phyloP scores from a whole-genome alignment of 1,140 invertebrate genomes.

The Gryon sp. region DNA sequence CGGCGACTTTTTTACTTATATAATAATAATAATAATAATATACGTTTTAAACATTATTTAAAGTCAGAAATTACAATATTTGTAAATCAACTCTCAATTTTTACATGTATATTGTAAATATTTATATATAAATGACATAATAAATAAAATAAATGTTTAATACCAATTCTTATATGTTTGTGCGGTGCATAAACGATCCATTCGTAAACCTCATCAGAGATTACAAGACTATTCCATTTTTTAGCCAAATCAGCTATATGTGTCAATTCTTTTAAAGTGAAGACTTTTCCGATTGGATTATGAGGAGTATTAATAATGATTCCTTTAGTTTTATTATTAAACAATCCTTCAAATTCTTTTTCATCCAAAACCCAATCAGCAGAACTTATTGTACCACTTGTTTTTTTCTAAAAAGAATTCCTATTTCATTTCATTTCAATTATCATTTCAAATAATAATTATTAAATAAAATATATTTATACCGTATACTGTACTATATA shows the following conservation, averaged over 20 bases:
- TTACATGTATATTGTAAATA: neutral
- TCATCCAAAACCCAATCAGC: slow-evolving; percentile 94
- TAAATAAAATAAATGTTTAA: neutral
- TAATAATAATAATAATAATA: too few species aligned
- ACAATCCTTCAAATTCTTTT: slow-evolving; percentile 89
- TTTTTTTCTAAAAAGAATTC: slow-evolving; percentile 75
- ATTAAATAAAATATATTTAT: too few species aligned
- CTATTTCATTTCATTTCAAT: too few species aligned
- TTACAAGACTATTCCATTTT: slow-evolving; percentile 94
- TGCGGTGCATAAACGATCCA: slow-evolving; percentile 95
- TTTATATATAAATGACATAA: neutral
- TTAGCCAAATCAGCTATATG: slow-evolving; percentile 93
- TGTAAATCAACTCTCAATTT: too few species aligned
- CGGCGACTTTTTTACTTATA: too few species aligned
- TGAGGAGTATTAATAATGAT: slow-evolving; percentile 98
- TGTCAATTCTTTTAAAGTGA: slow-evolving; percentile 85
- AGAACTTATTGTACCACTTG: slow-evolving; percentile 81
- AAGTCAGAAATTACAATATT: too few species aligned
- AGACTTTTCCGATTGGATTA: slow-evolving; percentile 97
- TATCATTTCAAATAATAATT: too few species aligned
- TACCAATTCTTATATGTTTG: slow-evolving; percentile 94
- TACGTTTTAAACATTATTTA: too few species aligned
- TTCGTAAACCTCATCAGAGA: slow-evolving; percentile 99
- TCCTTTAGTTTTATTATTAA: slow-evolving; percentile 95
- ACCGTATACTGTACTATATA: too few species aligned